Percentiles rank a stretch among this genome's conserved stretches.
phyloP scores from a whole-genome alignment of 1,140 invertebrate genomes.

The Diorhabda carinulata region DNA sequence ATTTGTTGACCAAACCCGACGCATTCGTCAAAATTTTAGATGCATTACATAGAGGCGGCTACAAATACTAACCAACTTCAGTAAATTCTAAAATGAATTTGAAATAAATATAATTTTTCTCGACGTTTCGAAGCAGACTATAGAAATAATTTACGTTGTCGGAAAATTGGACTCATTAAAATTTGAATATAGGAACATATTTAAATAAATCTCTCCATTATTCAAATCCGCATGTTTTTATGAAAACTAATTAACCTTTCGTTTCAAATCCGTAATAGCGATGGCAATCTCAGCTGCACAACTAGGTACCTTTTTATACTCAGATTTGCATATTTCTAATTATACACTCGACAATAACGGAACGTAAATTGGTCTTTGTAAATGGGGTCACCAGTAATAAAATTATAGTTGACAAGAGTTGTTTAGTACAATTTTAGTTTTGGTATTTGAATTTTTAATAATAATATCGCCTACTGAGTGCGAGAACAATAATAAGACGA shows the following conservation, averaged over 20 bases:
- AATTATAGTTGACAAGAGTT: neutral
- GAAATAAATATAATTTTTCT: too few species aligned
- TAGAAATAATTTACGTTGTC: too few species aligned
- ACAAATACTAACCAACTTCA: too few species aligned
- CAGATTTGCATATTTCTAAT: slow-evolving; percentile 1
- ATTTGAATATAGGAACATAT: neutral
- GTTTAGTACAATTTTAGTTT: too few species aligned
- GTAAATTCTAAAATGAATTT: too few species aligned
- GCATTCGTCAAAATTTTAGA: too few species aligned
- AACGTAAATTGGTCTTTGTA: slow-evolving; percentile 1
- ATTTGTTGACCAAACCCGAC: too few species aligned
- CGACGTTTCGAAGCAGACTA: too few species aligned
- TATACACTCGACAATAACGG: neutral
- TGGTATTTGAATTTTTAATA: too few species aligned
- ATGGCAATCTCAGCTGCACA: neutral
- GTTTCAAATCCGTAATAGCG: neutral
- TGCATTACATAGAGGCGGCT: too few species aligned
- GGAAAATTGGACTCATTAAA: neutral
- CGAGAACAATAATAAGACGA: too few species aligned
- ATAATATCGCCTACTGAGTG: too few species aligned
- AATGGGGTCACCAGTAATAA: neutral
- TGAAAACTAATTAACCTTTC: slow-evolving; percentile 1
- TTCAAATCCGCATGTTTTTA: neutral
- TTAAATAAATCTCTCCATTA: neutral
- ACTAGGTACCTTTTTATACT: neutral